Base-by-base conservation (phyloP, 2,113 vertebrate genomes). In the Periophthalmodon schlosseri region DNA sequence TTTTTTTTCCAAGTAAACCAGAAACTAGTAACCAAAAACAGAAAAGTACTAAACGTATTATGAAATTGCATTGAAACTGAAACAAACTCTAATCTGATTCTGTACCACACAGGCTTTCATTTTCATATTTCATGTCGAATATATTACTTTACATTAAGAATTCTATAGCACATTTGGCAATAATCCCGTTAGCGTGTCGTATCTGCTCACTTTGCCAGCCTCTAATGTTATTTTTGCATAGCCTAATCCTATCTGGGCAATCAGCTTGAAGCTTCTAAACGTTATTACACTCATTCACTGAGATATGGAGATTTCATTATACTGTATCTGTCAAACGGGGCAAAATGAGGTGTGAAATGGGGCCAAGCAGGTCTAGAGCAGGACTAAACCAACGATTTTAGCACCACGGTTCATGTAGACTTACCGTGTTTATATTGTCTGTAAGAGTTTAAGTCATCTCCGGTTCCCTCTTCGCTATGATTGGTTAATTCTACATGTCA, bases 221-320 rank as follows among this genome's bases (percentile, higher is more conserved):
- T n/a, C 8, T 65, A 65, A 65, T 65, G 18, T 20, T 21, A 44
- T 21, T 65, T 65, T 10, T 44, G 34, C 33, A 4, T 2, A n/a
- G 11, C 34, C 28, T 39, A 63, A 63, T 63, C 28, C 7, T 13
- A 21, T 65, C 34, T 39, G 0, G 4, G 63, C 34, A 21, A 70
- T 49, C 44, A 28, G 5, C n/a, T 69, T 68, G 1, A 33, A 65
- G 11, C 8, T 36, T 39, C 34, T 11, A 14, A 66, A 67, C n/a
- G 54, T 11, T 5, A 71, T 78, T 70, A 58, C 28, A 52, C 21
- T 0, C 13, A 16, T 70, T 65, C 60, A 21, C 9, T 76, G 65
- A 78, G 64, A 81, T 80, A 39, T 72, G 56, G 69, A 78, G 71
- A 34, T 61, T 76, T 69, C 68, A 73, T 65, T 78, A 58, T 61